Base-by-base conservation (phyloP, 2,888 invertebrate genomes). In the Perizoma flavofasciatum region DNA sequence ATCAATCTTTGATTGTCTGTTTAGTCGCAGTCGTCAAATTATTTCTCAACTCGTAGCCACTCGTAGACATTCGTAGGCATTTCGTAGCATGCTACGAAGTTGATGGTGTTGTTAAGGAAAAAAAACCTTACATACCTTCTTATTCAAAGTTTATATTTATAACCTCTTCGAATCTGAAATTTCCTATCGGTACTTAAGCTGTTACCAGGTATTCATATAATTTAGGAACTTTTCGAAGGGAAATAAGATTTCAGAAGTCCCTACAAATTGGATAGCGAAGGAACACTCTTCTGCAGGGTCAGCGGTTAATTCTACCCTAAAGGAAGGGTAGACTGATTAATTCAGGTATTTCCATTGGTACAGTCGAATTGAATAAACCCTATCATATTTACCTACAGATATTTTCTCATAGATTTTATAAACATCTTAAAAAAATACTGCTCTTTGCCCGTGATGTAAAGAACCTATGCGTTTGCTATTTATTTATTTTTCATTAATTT, bases 191-290 rank as follows among this genome's bases (percentile, higher is more conserved):
- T 22, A 22, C 22, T n/a, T 52, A 6, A 34, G 22, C 55, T 22
- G 22, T 10, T 8, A 22, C 35, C 34, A 55, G 46, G 43, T 33
- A 59, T 11, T 55, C 48, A 57, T 65, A 61, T 60, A 63, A 22
- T 59, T 52, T 39, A 37, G 60, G 49, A 65, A 65, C 63, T 65
- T 63, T 63, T 56, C 45, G 50, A 59, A 61, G 45, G 57, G 53
- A 64, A 59, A 66, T 55, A 59, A 56, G 55, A 69, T 64, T 53
- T 61, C 49, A 61, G 61, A 58, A 56, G 64, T 47, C 59, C 61
- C 61, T 63, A 65, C 67, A 70, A 70, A 70, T 70, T 70, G 68
- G 66, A 66, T 70, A 67, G 66, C 61, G 63, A 65, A 65, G 54
- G 65, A 56, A 63, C 52, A 65, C 66, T 59, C 65, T 49, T 22